Conservation (phyloP, 2,797 vertebrate genomes). For the Catamblyrhynchus diadema region DNA sequence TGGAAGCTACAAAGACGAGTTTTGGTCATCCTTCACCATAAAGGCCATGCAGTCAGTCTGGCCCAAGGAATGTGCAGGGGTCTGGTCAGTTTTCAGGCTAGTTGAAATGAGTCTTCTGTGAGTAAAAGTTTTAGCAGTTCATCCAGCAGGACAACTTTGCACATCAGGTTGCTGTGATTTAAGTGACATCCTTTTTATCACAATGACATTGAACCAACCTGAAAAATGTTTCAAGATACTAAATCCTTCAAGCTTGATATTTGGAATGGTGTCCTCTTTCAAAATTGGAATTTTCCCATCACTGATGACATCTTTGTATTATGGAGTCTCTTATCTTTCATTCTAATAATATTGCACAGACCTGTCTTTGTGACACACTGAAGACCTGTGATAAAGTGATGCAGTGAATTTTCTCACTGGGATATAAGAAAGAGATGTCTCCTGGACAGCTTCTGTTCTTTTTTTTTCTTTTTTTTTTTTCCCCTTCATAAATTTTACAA, state of each 20-base stretch:
- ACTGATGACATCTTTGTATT: slow-evolving; percentile 42
- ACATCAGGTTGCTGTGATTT: slow-evolving; percentile 41
- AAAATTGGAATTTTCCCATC: slow-evolving; percentile 42
- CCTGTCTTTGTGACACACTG: slow-evolving; percentile 17
- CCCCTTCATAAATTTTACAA: neutral
- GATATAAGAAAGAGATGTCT: neutral
- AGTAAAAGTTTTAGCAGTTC: slow-evolving; percentile 1
- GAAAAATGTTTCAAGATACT: slow-evolving; percentile 59
- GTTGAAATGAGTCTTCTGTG: neutral
- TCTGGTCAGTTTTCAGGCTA: neutral
- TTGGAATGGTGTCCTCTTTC: slow-evolving; percentile 47
- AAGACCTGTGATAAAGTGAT: slow-evolving; percentile 43
- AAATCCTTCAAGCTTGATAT: slow-evolving; percentile 60
- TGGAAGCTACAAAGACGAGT: neutral
- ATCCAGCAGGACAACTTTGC: neutral
- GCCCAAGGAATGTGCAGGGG: neutral
- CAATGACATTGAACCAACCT: slow-evolving; percentile 39
- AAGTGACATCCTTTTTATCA: slow-evolving; percentile 49
- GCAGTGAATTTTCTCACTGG: slow-evolving; percentile 42
- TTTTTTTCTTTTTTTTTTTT: neutral
- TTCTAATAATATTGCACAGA: slow-evolving; percentile 38
- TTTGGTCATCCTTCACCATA: neutral
- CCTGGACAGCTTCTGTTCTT: neutral
- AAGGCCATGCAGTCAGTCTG: neutral
- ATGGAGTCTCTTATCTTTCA: slow-evolving; percentile 50